These are phyloP conservation scores for Drosophila burlai DNA, from an alignment of 1,140 invertebrate genomes.

Conservation along the genomic window DNA sequence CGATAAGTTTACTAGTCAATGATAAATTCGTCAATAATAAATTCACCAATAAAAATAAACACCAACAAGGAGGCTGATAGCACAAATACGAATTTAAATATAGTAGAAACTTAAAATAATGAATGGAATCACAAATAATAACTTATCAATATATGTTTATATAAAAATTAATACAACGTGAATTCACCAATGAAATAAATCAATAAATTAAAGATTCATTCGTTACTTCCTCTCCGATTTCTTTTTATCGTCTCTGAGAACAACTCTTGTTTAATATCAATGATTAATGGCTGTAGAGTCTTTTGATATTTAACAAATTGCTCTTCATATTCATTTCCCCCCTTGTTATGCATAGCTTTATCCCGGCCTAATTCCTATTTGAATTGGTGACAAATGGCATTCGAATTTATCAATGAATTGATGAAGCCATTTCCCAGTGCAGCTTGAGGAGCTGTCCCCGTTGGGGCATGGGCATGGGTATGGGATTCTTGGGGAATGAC, in stretches of 20 bases:
- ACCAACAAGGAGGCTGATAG: not conserved
- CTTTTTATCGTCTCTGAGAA: too few species aligned
- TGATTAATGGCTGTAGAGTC: not conserved
- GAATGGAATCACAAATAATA: not conserved
- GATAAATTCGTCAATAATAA: too few species aligned
- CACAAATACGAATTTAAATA: not conserved
- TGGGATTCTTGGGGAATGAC: not conserved
- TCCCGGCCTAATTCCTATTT: not conserved
- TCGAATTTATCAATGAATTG: conserved; percentile 9
- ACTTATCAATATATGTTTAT: not conserved
- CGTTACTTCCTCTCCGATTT: too few species aligned
- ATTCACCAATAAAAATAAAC: not conserved
- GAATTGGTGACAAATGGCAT: conserved; percentile 9
- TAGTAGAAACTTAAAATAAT: too few species aligned
- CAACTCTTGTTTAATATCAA: too few species aligned
- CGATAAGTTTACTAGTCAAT: too few species aligned
- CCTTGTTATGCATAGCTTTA: not conserved
- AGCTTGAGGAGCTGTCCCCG: not conserved
- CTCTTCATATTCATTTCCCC: not conserved
- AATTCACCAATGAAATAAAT: not conserved
- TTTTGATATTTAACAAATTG: not conserved
- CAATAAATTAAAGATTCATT: not conserved
- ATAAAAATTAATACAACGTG: not conserved
- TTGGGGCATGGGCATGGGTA: not conserved
- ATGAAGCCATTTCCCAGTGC: conserved; percentile 21